Conservation (phyloP, 2,113 vertebrate genomes). For the Talpa occidentalis region DNA sequence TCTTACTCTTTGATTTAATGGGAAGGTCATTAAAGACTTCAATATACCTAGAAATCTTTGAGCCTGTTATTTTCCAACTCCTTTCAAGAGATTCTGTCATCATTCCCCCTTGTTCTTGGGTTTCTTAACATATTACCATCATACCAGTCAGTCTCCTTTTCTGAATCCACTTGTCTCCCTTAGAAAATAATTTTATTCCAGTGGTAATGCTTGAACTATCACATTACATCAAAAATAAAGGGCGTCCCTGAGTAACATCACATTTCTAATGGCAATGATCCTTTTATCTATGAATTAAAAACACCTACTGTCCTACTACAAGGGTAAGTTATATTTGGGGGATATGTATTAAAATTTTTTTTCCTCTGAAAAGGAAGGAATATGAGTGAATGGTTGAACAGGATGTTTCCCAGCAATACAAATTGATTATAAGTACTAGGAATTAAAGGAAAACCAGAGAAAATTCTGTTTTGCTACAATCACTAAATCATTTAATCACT, state of each 20-base stretch:
- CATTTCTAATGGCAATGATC: not conserved
- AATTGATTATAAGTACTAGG: not conserved
- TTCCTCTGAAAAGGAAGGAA: not conserved
- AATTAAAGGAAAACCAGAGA: not conserved
- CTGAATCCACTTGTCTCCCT: not conserved
- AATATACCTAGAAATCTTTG: not conserved
- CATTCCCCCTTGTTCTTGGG: not conserved
- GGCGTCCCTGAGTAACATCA: not conserved
- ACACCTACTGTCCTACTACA: not conserved
- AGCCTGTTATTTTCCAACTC: not conserved
- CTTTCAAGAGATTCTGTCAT: conserved; percentile 3
- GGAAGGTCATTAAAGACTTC: not conserved
- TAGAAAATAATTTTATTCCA: not conserved
- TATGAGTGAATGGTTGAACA: not conserved
- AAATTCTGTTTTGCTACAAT: not conserved
- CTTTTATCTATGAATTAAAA: not conserved
- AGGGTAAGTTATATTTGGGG: not conserved
- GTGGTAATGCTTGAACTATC: not conserved
- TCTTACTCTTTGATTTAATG: not conserved
- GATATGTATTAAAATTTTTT: not conserved
- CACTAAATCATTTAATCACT: not conserved
- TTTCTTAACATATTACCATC: not conserved
- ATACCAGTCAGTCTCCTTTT: not conserved
- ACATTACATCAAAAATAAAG: not conserved
- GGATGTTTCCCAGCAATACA: not conserved